Conservation (phyloP, 2,113 vertebrate genomes). For the Etheostoma cragini region DNA sequence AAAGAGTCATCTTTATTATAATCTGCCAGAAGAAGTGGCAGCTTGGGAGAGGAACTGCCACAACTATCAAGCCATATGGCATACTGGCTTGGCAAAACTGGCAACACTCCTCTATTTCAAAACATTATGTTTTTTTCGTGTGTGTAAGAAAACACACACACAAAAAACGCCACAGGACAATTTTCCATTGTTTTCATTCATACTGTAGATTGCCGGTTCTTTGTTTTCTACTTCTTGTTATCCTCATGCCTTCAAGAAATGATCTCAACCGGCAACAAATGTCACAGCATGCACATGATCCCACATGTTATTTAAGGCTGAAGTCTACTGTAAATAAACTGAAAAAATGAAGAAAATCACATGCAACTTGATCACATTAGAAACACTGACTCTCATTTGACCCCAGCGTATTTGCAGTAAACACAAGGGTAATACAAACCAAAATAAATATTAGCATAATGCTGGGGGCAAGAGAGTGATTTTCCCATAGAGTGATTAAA, state of each 20-base stretch:
- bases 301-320: conserved; percentile 44
- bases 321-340: conserved; percentile 68
- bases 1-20: conserved; percentile 94
- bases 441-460: conserved; percentile 84
- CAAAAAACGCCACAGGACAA: conserved; percentile 1
- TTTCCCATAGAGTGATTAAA: conserved; percentile 82
- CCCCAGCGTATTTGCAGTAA: conserved; percentile 73
- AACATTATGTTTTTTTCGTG: conserved; percentile 25
- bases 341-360: conserved; percentile 57
- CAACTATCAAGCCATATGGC: conserved; percentile 85
- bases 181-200: conserved; percentile 4
- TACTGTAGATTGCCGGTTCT: conserved; percentile 1
- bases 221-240: conserved; percentile 14
- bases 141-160: background rate
- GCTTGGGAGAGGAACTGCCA: conserved; percentile 88
- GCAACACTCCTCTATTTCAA: conserved; percentile 58
- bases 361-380: conserved; percentile 71
- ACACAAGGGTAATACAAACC: conserved; percentile 77
- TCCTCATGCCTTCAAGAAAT: conserved; percentile 7
- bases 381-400: conserved; percentile 78
- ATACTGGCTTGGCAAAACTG: conserved; percentile 68
- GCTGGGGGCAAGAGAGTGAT: conserved; percentile 71
- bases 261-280: conserved; percentile 33
- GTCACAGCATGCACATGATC: conserved; percentile 5
- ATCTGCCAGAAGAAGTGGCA: conserved; percentile 85